A percentile compares a stretch with the other conserved stretches of the same genome.
Evolutionary conservation across 2,888 invertebrate species (phyloP).

Genomic region (Prostheceraeus crozeri): DNA sequence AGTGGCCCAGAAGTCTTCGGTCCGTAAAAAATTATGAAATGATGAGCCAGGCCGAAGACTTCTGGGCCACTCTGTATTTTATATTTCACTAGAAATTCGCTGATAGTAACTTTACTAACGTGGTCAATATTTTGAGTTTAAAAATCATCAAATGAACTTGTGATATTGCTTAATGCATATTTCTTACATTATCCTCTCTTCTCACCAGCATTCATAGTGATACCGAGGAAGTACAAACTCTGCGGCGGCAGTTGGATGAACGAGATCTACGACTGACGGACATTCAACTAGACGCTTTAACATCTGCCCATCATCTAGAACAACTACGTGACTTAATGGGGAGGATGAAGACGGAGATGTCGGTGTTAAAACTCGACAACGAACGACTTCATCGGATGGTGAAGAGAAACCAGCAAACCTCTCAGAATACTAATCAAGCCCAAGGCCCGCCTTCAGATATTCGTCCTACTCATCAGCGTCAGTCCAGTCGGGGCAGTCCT

Average conservation of each 20-base stretch:
- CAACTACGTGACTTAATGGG: constrained; percentile 89
- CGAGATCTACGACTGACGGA: constrained; percentile 93
- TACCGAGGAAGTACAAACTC: constrained; percentile 63
- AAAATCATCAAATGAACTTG: no score
- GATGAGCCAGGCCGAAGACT: no score
- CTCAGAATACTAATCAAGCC: no score
- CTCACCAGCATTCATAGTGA: no score
- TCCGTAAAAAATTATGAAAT: no score
- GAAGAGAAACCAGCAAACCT: no score
- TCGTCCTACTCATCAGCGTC: constrained; percentile 13
- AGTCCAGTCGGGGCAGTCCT: constrained; percentile 11
- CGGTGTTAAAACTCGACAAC: constrained; percentile 89
- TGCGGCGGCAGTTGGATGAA: constrained; percentile 84
- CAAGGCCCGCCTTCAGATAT: constrained; percentile 23
- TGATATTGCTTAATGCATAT: no score
- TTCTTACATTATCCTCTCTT: not conserved
- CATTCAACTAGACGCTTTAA: constrained; percentile 85
- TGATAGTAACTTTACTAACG: no score
- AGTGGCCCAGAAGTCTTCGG: no score
- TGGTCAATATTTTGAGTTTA: no score
- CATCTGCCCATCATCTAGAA: constrained; percentile 91
- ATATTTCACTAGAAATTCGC: no score
- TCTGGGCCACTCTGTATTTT: no score
- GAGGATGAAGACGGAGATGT: constrained; percentile 94
- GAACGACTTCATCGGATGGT: constrained; percentile 82